Conservation (phyloP, 2,113 vertebrate genomes). For the Neotoma lepida region DNA sequence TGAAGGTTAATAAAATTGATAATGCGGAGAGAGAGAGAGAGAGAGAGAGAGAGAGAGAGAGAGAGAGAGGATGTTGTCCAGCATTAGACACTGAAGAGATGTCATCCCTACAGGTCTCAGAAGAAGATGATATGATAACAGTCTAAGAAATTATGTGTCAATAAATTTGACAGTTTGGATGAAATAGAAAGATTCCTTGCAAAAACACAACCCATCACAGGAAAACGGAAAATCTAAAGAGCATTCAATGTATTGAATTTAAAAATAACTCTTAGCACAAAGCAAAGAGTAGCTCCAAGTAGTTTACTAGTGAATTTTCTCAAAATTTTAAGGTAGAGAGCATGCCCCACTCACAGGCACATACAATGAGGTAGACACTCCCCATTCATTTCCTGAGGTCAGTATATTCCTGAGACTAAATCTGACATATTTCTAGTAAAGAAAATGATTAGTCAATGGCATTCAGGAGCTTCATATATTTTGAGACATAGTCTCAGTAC, state of each 20-base stretch:
- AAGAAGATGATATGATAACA: background rate
- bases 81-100: background rate
- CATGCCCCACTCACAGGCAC: accelerated
- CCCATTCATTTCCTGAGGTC: background rate
- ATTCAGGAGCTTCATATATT: background rate
- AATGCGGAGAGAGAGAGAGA: background rate
- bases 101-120: background rate
- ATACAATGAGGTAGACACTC: too few relatives aligned
- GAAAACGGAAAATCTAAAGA: background rate
- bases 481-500: background rate
- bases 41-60: background rate
- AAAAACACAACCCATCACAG: constrained; percentile 6
- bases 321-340: background rate
- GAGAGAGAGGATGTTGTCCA: background rate
- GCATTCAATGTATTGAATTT: constrained; percentile 10
- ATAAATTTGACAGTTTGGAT: constrained; percentile 2
- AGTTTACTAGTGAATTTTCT: background rate
- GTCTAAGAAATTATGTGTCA: background rate
- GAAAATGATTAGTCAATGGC: background rate
- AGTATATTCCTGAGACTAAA: background rate
- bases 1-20: constrained; percentile 20
- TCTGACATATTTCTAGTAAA: background rate
- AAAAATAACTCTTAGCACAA: background rate
- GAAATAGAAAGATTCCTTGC: background rate
- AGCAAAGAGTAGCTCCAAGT: background rate